Evolutionary conservation across 2,113 vertebrate species (phyloP), one percentile per base, ranked within the genome.

Genomic region (Orycteropus afer): DNA sequence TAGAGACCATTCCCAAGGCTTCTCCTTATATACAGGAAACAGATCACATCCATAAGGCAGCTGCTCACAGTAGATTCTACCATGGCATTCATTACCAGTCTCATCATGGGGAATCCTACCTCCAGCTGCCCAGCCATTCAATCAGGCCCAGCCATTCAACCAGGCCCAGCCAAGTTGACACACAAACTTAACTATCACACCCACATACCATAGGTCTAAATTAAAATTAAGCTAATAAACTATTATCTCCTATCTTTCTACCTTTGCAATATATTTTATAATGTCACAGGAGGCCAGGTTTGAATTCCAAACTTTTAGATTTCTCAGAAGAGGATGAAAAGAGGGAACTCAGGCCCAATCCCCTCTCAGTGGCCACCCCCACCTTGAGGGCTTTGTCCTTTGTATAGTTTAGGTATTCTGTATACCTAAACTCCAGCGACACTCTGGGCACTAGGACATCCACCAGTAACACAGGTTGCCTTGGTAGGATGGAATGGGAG

Each of bases 251-350:
- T 69, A 51, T 92, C 79, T 57, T 81, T 74, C 51, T 32, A 51
- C 25, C 55, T 85, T 78, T 40, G 74, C 53, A 65, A 55, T 27
- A 57, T 67, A 77, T 3, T 92, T 77, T 87, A 69, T 55, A 49
- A 74, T 78, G 65, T 73, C 55, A 49, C 29, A 49, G 45, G 83
- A 87, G 15, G 77, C 47, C 27, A 45, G 18, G 18, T 67, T 51
- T 95, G 18, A 91, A 73, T 77, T 90, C 78, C 84, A 65, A 86
- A 91, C 90, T 20, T 18, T 84, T 84, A 57, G 73, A 71, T 47
- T 91, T 40, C 59, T 81, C 57, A 65, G 57, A 77, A 83, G 32
- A 89, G 47, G 7, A 27, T 25, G 32, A 7, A 77, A 45, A 18
- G 32, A 22, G 61, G 14, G 32, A 74, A 74, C 4, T 23, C 15